Evolutionary conservation across 2,113 vertebrate species (phyloP), one percentile per base, ranked within the genome.

Genomic region (Grus americana): DNA sequence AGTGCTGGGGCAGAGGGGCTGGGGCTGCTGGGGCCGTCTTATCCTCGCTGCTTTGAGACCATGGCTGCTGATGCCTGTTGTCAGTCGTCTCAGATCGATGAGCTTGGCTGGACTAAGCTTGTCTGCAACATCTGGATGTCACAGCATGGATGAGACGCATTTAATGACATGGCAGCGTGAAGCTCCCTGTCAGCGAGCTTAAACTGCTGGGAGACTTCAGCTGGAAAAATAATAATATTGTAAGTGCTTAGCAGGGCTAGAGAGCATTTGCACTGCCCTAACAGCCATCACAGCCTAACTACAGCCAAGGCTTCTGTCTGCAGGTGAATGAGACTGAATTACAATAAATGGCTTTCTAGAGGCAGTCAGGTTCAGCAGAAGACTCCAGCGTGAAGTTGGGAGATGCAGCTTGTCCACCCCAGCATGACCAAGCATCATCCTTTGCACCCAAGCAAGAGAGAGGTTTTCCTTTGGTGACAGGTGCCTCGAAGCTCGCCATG

Each of bases 71-170:
- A 27, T 55, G 36, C 32, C 32, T 2, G 0, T 36, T 34, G 6
- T 12, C 1, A 1, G 29, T 12, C 2, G 0, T 55, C 12, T 36
- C 1, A 0, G 74, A 9, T 12, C 32, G 36, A 34, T 32, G 44
- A 90, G 34, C 55, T 21, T 80, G 86, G 27, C 62, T 70, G 24
- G 30, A 36, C 27, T 58, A 21, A 52, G 29, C 23, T 50, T 58
- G 49, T 36, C 55, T 67, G 58, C 40, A 44, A 36, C 0, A 2
- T n/a, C 49, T 68, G 73, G 42, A 50, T 92, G 62, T 65, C 62
- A 38, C 55, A 42, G 74, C 62, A 17, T 0, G 9, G 61, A 22
- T 19, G 57, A 75, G 57, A 44, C 21, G 34, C 1, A 0, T 36
- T 58, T 46, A 75, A 70, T 0, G 12, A 15, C n/a, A 47, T 3